These are phyloP conservation scores for Phengaris alcon DNA, from an alignment of 2,888 invertebrate genomes.

Conservation along the genomic window DNA sequence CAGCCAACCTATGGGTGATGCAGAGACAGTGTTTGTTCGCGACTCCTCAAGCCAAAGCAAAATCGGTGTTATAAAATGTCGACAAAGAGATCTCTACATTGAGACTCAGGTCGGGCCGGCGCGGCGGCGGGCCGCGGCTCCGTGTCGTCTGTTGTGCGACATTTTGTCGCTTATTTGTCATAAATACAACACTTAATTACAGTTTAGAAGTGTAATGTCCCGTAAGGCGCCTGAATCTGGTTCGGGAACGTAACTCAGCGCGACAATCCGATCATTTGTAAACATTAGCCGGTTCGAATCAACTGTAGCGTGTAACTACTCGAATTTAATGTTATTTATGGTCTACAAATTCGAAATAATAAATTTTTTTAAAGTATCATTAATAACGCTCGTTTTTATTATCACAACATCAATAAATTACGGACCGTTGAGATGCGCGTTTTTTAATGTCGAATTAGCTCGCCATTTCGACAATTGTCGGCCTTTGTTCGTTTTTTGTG, in stretches of 20 bases:
- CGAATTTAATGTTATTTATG: conserved; percentile 62
- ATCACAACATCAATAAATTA: conserved; percentile 75
- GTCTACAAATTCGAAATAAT: conserved; percentile 52
- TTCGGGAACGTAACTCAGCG: background rate
- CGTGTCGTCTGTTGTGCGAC: background rate
- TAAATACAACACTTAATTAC: conserved; percentile 10
- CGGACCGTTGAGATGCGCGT: conserved; percentile 72
- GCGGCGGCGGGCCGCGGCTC: background rate
- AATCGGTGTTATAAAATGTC: too few relatives aligned
- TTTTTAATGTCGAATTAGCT: conserved; percentile 76
- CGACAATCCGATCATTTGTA: conserved; percentile 49
- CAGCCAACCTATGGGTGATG: too few relatives aligned
- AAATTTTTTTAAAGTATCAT: conserved; percentile 62
- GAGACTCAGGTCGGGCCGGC: too few relatives aligned
- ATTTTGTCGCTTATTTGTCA: background rate
- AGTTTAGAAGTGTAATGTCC: background rate
- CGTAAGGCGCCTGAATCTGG: conserved; percentile 13
- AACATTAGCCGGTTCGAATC: conserved; percentile 56
- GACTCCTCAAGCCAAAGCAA: too few relatives aligned
- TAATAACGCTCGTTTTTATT: conserved; percentile 59
- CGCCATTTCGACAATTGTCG: conserved; percentile 66
- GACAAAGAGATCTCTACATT: too few relatives aligned
- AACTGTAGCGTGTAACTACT: conserved; percentile 65
- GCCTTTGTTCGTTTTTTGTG: conserved; percentile 57
- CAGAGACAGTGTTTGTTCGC: too few relatives aligned